phyloP scores from a whole-genome alignment of 2,888 invertebrate genomes.

The Melanostoma mellinum region DNA sequence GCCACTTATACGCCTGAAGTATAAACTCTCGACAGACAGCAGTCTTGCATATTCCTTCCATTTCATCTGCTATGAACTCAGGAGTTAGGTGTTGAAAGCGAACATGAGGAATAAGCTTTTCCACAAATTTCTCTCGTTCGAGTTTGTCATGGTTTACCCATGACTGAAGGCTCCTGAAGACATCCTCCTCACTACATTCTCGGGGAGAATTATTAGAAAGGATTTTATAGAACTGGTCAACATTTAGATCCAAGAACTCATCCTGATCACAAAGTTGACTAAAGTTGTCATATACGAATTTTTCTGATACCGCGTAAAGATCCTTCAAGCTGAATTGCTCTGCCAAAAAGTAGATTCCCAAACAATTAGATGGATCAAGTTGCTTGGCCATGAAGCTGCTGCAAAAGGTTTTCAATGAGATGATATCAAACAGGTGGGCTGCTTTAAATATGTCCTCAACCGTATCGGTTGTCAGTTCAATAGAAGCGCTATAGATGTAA shows the following conservation, averaged over 20 bases:
- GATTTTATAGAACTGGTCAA: too few relatives aligned
- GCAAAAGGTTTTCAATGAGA: background rate
- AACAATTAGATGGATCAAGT: slow-evolving; percentile 9
- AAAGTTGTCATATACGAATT: background rate
- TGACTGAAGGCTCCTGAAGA: too few relatives aligned
- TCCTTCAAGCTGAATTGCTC: slow-evolving; percentile 5
- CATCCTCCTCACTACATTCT: too few relatives aligned
- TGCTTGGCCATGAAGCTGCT: slow-evolving; percentile 6
- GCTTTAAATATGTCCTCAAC: slow-evolving; percentile 5
- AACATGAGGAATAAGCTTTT: background rate
- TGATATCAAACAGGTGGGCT: slow-evolving; percentile 8
- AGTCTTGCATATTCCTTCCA: too few relatives aligned
- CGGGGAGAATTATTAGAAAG: too few relatives aligned
- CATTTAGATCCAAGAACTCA: too few relatives aligned
- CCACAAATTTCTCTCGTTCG: too few relatives aligned
- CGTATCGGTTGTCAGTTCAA: slow-evolving; percentile 1
- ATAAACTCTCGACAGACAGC: background rate
- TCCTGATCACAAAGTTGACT: background rate
- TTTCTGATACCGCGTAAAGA: background rate
- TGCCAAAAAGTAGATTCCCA: slow-evolving; percentile 26
- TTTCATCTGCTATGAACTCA: too few relatives aligned
- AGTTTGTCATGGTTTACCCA: too few relatives aligned
- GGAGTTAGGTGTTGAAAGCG: background rate
- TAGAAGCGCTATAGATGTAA: background rate
- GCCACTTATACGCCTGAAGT: slow-evolving; percentile 1